Conservation (phyloP, 2,797 vertebrate species). For the Bradypodion pumilum region DNA sequence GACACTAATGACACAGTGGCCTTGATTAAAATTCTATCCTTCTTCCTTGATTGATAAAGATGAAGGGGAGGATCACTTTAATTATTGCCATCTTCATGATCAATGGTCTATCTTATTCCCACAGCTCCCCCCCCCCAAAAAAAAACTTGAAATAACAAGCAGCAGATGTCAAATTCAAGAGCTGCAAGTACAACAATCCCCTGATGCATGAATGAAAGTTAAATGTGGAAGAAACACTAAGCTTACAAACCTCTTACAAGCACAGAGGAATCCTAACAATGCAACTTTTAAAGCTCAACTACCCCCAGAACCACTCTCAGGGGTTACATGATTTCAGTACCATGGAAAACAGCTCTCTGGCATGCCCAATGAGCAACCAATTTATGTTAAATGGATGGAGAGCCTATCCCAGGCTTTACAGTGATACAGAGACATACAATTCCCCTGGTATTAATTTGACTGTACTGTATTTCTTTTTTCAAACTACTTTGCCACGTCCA, state of each 20-base stretch:
- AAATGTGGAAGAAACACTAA: conserved; percentile 34
- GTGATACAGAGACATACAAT: background rate
- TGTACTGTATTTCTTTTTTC: background rate
- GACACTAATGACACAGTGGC: background rate
- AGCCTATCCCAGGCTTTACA: conserved; percentile 12
- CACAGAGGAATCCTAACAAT: conserved; percentile 41
- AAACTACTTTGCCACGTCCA: background rate
- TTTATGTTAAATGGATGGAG: background rate
- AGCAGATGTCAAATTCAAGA: conserved; percentile 35
- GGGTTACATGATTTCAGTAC: conserved; percentile 13
- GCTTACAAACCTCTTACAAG: conserved; percentile 32
- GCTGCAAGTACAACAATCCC: conserved; percentile 18
- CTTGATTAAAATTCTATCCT: background rate
- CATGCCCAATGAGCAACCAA: background rate
- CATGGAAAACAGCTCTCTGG: background rate
- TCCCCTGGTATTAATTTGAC: conserved; percentile 16
- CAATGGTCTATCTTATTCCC: conserved; percentile 1
- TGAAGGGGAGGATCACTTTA: background rate
- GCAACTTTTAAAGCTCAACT: conserved; percentile 38
- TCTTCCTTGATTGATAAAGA: background rate
- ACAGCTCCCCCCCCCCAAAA: background rate
- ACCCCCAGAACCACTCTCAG: conserved; percentile 29
- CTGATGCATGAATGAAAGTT: conserved; percentile 38
- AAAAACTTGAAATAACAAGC: background rate
- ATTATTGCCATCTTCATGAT: background rate